Conservation (phyloP, 2,113 vertebrate genomes). For the Caranx ignobilis region DNA sequence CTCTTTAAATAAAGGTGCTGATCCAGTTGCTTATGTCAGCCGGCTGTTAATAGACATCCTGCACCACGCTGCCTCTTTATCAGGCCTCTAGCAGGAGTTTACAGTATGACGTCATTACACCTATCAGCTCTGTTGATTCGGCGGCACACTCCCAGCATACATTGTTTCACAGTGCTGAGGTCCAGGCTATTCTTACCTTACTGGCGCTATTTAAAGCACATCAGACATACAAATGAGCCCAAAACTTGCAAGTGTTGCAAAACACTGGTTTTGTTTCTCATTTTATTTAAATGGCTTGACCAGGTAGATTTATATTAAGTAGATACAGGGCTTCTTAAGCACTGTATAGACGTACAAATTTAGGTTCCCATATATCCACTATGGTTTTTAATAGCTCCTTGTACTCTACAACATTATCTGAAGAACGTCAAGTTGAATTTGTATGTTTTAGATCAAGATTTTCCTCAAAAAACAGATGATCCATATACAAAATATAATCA, state of each 20-base stretch:
- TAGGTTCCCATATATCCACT: neutral
- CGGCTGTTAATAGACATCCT: conserved; percentile 69
- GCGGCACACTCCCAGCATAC: conserved; percentile 74
- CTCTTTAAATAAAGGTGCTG: conserved; percentile 59
- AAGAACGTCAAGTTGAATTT: neutral
- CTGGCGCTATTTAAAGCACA: conserved; percentile 64
- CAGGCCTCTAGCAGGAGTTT: conserved; percentile 77
- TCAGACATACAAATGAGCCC: conserved; percentile 42
- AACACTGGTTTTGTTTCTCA: neutral
- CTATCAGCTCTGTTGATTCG: conserved; percentile 73
- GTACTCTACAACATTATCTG: neutral
- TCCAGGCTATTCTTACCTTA: conserved; percentile 65
- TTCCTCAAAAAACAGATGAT: neutral
- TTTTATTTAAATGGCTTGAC: neutral
- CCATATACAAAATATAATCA: neutral
- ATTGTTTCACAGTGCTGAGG: conserved; percentile 71
- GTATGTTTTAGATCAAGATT: neutral
- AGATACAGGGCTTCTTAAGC: neutral
- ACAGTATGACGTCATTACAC: conserved; percentile 68
- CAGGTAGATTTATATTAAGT: neutral
- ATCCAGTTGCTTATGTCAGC: conserved; percentile 70
- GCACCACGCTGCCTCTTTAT: conserved; percentile 74
- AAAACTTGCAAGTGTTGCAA: conserved; percentile 3
- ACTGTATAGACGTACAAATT: neutral
- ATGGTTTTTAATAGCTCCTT: neutral